Conservation (phyloP, 2,797 vertebrate genomes). For the Acropternis orthonyx region DNA sequence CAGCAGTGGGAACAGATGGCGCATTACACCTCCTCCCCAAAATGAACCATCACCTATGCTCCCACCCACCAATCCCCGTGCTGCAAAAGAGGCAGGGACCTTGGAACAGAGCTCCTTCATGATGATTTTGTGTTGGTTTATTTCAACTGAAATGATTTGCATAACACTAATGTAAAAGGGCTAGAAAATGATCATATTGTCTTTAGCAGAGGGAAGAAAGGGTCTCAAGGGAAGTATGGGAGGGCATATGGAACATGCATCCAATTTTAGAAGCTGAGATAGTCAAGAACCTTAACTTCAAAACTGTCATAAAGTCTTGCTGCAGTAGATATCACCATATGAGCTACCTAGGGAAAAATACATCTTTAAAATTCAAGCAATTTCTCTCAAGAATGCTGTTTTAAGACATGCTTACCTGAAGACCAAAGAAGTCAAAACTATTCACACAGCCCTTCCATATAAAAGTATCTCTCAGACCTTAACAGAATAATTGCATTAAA, state of each 20-base stretch:
- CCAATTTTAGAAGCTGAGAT: neutral
- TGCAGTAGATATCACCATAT: neutral
- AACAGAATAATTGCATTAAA: neutral
- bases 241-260: neutral
- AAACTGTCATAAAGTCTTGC: neutral
- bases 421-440: neutral
- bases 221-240: neutral
- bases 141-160: slow-evolving; percentile 30
- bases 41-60: neutral
- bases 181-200: neutral
- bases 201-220: neutral
- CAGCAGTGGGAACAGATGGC: slow-evolving; percentile 48
- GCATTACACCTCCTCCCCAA: neutral
- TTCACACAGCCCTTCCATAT: neutral
- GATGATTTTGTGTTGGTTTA: slow-evolving; percentile 26
- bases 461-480: neutral
- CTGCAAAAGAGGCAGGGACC: neutral
- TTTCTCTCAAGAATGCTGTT: neutral
- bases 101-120: slow-evolving; percentile 18
- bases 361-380: neutral
- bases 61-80: neutral
- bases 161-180: neutral
- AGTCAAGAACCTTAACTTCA: neutral
- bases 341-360: neutral
- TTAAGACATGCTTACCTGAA: neutral